These are phyloP conservation scores for Labeo calbasu DNA, from an alignment of 2,797 vertebrate genomes.

Conservation along the genomic window DNA sequence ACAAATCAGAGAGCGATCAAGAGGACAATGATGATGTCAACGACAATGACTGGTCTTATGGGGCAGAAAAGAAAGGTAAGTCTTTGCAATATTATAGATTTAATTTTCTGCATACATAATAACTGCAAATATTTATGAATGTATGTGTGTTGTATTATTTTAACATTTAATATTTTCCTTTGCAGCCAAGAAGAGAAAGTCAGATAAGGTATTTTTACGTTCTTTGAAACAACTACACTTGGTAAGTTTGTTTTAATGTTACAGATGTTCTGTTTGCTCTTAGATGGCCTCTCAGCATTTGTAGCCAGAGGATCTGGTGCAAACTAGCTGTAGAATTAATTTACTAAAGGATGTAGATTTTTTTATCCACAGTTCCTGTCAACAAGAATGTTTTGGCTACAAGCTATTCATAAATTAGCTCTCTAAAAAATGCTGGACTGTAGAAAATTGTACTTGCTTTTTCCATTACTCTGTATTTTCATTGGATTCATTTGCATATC, in stretches of 20 bases:
- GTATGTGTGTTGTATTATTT: neutral
- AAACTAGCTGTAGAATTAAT: neutral
- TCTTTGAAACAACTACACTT: slow-evolving; percentile 50
- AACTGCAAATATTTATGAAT: neutral
- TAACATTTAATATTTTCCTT: slow-evolving; percentile 50
- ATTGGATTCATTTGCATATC: neutral
- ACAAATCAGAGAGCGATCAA: slow-evolving; percentile 97
- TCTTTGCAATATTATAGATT: neutral
- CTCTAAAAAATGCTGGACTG: neutral
- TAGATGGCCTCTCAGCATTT: neutral
- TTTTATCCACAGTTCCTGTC: neutral
- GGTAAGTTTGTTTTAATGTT: slow-evolving; percentile 49
- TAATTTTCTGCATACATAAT: neutral
- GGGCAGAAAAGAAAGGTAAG: slow-evolving; percentile 95
- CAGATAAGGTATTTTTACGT: slow-evolving; percentile 87
- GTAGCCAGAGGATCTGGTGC: slow-evolving; percentile 1
- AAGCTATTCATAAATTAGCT: neutral
- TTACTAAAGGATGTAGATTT: neutral
- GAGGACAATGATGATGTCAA: slow-evolving; percentile 98
- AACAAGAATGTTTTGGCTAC: slow-evolving; percentile 3
- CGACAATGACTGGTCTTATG: slow-evolving; percentile 98
- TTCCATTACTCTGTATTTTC: neutral
- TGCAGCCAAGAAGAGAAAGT: slow-evolving; percentile 94
- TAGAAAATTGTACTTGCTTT: neutral
- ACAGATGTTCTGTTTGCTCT: slow-evolving; percentile 12